phyloP scores from a whole-genome alignment of 2,888 invertebrate species.

The Andrena bucephala region DNA sequence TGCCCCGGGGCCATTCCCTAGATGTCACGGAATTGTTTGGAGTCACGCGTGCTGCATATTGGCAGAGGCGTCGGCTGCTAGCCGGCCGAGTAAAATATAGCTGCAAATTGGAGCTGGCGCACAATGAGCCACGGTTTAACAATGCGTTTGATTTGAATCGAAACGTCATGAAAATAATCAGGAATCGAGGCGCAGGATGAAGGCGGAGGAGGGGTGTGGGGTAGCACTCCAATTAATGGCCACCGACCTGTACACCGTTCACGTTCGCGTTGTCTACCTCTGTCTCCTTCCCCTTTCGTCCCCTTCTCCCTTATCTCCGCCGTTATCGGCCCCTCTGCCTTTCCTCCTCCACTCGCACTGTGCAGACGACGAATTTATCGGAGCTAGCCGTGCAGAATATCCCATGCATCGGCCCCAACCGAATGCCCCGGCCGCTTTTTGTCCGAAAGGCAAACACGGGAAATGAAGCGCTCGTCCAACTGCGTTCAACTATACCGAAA shows the following conservation, averaged over 20 bases:
- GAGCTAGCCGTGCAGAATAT: conserved; percentile 70
- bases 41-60: conserved; percentile 57
- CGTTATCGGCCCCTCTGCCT: conserved; percentile 40
- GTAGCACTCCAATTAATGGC: conserved; percentile 79
- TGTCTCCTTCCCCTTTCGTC: neutral
- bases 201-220: conserved; percentile 16
- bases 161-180: conserved; percentile 81
- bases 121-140: conserved; percentile 76
- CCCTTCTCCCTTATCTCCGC: conserved; percentile 37
- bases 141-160: conserved; percentile 80
- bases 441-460: conserved; percentile 59
- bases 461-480: conserved; percentile 59
- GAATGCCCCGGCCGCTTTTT: conserved; percentile 57
- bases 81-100: conserved; percentile 66
- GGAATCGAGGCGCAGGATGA: conserved; percentile 25
- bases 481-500: conserved; percentile 10
- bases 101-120: conserved; percentile 74
- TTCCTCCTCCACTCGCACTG: conserved; percentile 25
- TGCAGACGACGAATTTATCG: conserved; percentile 74
- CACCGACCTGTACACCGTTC: conserved; percentile 40
- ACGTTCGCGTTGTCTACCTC: conserved; percentile 20
- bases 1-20: conserved; percentile 52
- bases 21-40: conserved; percentile 69
- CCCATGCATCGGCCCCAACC: conserved; percentile 52
- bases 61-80: conserved; percentile 39